These are phyloP conservation scores for Phrynocephalus forsythii DNA, from an alignment of 2,797 vertebrate genomes.

Conservation along the genomic window DNA sequence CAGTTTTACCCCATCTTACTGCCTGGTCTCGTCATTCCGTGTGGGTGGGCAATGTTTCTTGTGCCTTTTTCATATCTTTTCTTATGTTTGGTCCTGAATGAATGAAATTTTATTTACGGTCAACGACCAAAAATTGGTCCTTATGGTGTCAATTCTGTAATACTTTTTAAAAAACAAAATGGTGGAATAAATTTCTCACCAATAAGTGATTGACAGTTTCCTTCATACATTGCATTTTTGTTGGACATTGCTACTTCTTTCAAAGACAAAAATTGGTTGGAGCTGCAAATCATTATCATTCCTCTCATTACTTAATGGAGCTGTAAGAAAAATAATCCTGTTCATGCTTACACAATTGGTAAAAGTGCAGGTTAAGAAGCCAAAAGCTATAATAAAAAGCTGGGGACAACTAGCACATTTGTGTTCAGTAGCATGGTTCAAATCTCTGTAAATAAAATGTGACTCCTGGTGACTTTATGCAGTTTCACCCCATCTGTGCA, in stretches of 20 bases:
- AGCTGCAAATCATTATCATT: background rate
- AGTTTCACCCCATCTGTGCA: conserved; percentile 14
- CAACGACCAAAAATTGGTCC: too few species aligned
- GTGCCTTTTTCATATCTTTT: background rate
- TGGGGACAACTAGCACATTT: conserved; percentile 16
- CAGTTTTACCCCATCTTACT: too few species aligned
- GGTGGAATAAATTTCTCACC: background rate
- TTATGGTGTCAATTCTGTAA: background rate
- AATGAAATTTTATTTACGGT: too few species aligned
- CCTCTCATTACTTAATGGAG: background rate
- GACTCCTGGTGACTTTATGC: background rate
- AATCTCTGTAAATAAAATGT: background rate
- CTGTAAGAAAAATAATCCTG: conserved; percentile 14
- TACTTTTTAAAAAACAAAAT: background rate
- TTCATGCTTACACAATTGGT: background rate
- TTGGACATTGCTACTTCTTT: background rate
- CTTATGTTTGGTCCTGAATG: background rate
- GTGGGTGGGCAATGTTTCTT: too few species aligned
- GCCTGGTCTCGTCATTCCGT: too few species aligned
- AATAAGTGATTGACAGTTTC: background rate
- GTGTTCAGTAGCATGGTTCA: background rate
- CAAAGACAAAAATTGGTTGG: background rate
- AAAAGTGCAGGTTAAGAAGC: conserved; percentile 14
- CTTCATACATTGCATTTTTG: background rate
- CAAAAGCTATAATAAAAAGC: conserved; percentile 23